Evolutionary conservation across 2,113 vertebrate genomes (phyloP), one percentile per base, ranked within the genome.

Genomic region (Neofelis nebulosa): DNA sequence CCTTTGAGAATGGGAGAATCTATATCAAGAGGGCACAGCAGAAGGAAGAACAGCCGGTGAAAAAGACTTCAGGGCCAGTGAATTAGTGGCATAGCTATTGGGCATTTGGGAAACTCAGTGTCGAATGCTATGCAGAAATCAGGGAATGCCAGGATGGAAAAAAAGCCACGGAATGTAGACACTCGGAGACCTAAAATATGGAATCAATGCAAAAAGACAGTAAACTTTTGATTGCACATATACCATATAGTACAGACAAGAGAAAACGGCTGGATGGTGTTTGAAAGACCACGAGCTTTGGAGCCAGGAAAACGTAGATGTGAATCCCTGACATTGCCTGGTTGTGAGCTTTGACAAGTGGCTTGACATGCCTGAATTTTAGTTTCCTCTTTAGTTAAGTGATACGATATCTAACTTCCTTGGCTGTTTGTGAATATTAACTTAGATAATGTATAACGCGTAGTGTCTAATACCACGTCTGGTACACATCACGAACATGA

Each of bases 21-120:
- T 21, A 21, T 4, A n/a, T 0, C 23, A 61, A n/a, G 66, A 78
- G 50, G 36, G 2, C 33, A 5, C 0, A 2, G 50, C 38, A 19
- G 21, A 50, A 38, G n/a, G 82, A 65, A 84, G 19, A 33, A 41
- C 41, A 48, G 66, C 3, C 16, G 38, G 45, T 7, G 45, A 61
- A 79, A 50, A 55, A 68, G 61, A 80, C 63, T 3, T 0, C 14
- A 84, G n/a, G 74, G 11, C 45, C 38, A 23, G 36, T 14, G 89
- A 50, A 23, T 61, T 50, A 23, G 33, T 18, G 5, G 41, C 41
- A 50, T 76, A 73, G 14, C n/a, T 7, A 18, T 5, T 79, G 45
- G 57, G 73, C 7, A 57, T 61, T 74, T 73, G 3, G n/a, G 65
- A 85, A 91, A 31, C 13, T 27, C 31, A 41, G 7, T 52, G 50